Evolutionary conservation across 2,888 invertebrate genomes (phyloP), one percentile per base, ranked within the genome.

Genomic region (Dichetophora obliterata): DNA sequence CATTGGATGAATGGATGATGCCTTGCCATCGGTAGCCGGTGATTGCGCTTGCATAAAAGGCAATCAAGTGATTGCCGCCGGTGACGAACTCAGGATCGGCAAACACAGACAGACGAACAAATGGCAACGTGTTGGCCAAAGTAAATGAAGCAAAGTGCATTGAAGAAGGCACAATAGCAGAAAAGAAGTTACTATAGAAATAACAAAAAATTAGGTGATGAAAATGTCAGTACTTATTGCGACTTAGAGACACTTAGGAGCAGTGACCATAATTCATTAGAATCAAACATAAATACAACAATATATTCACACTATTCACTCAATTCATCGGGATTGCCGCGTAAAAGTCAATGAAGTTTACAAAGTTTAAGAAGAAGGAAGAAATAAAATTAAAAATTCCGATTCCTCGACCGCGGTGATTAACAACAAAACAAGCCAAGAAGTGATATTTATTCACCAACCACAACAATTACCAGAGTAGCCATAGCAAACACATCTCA

Each of bases 51-150:
- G 76, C 22, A 76, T 77, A 76, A 77, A 75, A 71, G 76, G 78
- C 80, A 81, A 81, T 80, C 79, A 81, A 81, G 79, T 81, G 81
- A 81, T 81, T 81, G 82, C 78, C 70, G 76, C 78, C 76, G 79
- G 79, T 78, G 80, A 78, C 80, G 79, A 79, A 76, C 74, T 65
- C 69, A 16, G 16, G 27, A 48, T 16, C 31, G 31, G 16, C 59
- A 22, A 59, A 59, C 3, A 24, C 16, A 24, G 24, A 22, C 24
- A 22, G 22, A 3, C 22, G 14, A 59, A 24, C 5, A 16, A 19
- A 11, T 14, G 43, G 43, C 11, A 27, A 22, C 24, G 59, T 59
- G 24, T 59, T 27, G 68, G 22, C 16, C 16, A 48, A 8, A 16
- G 63, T n/a, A 14, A 50, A 14, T 14, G 48, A 14, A 43, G 11